A percentile compares a stretch with the other conserved stretches of the same genome.
Conservation (phyloP, 2,797 vertebrate species). For the Microcaecilia unicolor region DNA sequence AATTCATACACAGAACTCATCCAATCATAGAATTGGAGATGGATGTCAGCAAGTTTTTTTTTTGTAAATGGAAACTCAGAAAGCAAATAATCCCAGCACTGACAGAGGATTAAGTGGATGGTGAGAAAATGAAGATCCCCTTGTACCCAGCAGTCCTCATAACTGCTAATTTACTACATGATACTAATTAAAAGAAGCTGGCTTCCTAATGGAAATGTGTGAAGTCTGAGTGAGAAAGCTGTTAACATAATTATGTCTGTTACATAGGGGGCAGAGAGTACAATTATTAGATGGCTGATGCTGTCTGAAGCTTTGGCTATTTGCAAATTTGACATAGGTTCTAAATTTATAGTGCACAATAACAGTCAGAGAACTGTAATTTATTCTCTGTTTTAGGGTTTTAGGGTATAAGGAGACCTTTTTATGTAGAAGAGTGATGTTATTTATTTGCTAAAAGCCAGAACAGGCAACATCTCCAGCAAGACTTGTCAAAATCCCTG, state of each 20-base stretch:
- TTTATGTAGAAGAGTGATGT: no score
- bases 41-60: conserved; percentile 8
- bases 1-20: conserved; percentile 6
- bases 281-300: conserved; percentile 44
- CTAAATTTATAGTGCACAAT: conserved; percentile 36
- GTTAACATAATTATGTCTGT: conserved; percentile 54
- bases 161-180: conserved; percentile 58
- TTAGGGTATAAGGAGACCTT: no score
- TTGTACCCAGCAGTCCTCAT: conserved; percentile 43
- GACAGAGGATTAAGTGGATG: conserved; percentile 52
- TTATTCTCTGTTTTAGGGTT: no score
- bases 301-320: conserved; percentile 26
- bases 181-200: conserved; percentile 56
- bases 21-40: conserved; percentile 21
- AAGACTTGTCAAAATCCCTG: no score
- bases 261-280: conserved; percentile 43
- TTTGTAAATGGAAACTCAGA: conserved; percentile 32
- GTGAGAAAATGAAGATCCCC: conserved; percentile 50
- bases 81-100: conserved; percentile 40
- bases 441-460: no score
- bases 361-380: no score
- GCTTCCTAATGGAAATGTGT: conserved; percentile 53
- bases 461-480: no score
- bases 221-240: conserved; percentile 43
- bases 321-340: conserved; percentile 19